Percentiles rank a stretch among this genome's conserved stretches.
phyloP scores from a whole-genome alignment of 1,140 invertebrate species.

The Euwallacea similis region DNA sequence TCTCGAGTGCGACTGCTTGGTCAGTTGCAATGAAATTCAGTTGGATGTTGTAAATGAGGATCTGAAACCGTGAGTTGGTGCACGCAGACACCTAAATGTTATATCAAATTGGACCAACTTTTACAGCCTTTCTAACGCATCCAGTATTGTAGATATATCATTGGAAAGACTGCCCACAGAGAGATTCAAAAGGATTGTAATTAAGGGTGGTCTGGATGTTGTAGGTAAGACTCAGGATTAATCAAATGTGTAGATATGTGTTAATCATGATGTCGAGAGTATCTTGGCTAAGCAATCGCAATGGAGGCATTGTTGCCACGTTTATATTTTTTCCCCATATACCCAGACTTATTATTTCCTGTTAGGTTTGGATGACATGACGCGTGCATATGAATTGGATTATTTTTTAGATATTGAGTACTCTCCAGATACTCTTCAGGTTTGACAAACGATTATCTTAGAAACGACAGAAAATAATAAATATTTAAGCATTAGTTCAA shows the following conservation, averaged over 20 bases:
- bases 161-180: slow-evolving; percentile 54
- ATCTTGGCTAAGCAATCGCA: no score
- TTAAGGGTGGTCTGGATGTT: slow-evolving; percentile 56
- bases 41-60: slow-evolving; percentile 50
- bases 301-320: no score
- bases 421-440: no score
- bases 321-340: no score
- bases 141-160: slow-evolving; percentile 49
- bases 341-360: no score
- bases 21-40: slow-evolving; percentile 60
- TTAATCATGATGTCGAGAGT: no score
- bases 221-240: slow-evolving; percentile 49
- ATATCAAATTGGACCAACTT: not conserved
- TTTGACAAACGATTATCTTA: slow-evolving; percentile 11
- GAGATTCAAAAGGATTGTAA: slow-evolving; percentile 58
- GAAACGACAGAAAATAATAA: no score
- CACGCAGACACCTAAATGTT: not conserved
- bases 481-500: no score
- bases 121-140: slow-evolving; percentile 46
- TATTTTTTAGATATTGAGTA: no score
- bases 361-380: no score
- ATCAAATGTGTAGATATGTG: no score
- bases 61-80: slow-evolving; percentile 42
- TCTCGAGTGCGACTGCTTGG: slow-evolving; percentile 55
- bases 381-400: no score